Conservation (phyloP, 2,888 invertebrate genomes). For the Heliconius charithonia region DNA sequence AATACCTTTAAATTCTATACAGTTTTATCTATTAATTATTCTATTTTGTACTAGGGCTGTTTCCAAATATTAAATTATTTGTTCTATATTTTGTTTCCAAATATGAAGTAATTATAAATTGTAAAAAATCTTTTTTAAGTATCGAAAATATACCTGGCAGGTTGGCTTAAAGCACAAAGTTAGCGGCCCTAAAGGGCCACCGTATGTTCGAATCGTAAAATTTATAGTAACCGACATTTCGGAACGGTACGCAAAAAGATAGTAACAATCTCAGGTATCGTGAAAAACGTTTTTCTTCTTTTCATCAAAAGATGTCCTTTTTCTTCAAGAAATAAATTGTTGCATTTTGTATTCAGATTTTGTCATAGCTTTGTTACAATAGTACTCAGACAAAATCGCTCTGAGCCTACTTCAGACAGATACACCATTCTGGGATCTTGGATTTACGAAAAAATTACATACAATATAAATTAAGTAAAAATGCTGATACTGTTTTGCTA, state of each 20-base stretch:
- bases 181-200: conserved; percentile 12
- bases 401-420: neutral
- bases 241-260: conserved; percentile 27
- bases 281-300: neutral
- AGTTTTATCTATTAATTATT: too few relatives aligned
- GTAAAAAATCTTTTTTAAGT: neutral
- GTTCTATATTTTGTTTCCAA: too few relatives aligned
- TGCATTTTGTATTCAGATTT: conserved; percentile 14
- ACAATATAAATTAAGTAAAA: neutral
- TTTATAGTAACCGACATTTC: conserved; percentile 26
- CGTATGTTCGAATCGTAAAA: conserved; percentile 27
- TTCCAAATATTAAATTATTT: too few relatives aligned
- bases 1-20: too few relatives aligned
- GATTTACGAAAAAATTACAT: neutral
- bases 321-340: neutral
- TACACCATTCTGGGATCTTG: neutral
- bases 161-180: neutral
- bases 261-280: conserved; percentile 19
- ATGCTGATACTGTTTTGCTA: neutral
- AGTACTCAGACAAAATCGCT: neutral
- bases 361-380: neutral
- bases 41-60: too few relatives aligned
- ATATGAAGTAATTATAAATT: too few relatives aligned
- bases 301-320: conserved; percentile 1
- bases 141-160: neutral